Evolutionary conservation across 2,797 vertebrate species (phyloP).

Genomic region (Gobio occitaniae): DNA sequence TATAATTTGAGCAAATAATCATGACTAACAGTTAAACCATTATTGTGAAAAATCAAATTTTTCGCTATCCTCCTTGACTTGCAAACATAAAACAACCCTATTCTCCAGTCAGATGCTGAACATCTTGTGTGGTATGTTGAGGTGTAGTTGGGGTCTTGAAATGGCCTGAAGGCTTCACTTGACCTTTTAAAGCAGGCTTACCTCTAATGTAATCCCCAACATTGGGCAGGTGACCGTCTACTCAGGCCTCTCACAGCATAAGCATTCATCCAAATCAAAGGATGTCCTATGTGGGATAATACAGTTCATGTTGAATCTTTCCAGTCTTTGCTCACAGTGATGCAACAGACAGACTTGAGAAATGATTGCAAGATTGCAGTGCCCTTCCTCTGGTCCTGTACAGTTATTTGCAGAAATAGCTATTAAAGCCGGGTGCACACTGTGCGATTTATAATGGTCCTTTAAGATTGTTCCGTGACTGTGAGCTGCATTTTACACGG

Average conservation of each 20-base stretch:
- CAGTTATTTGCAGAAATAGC: background rate
- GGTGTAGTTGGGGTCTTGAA: background rate
- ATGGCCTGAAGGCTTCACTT: background rate
- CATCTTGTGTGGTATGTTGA: background rate
- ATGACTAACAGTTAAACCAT: background rate
- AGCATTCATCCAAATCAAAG: constrained; percentile 7
- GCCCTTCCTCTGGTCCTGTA: background rate
- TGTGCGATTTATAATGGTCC: too few species aligned
- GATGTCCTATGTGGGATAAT: background rate
- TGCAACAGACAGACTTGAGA: background rate
- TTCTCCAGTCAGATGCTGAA: background rate
- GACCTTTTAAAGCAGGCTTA: constrained; percentile 18
- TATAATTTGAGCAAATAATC: background rate
- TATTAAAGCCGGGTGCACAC: too few species aligned
- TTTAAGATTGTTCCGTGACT: too few species aligned
- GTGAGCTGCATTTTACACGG: too few species aligned
- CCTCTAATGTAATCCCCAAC: background rate
- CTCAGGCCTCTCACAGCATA: background rate
- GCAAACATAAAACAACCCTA: background rate
- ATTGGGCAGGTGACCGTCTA: background rate
- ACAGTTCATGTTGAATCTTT: background rate
- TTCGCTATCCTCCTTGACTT: background rate
- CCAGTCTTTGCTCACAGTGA: background rate
- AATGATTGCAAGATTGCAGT: background rate
- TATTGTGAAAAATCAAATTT: background rate